Evolutionary conservation across 2,113 vertebrate species (phyloP).

Genomic region (Sander vitreus): DNA sequence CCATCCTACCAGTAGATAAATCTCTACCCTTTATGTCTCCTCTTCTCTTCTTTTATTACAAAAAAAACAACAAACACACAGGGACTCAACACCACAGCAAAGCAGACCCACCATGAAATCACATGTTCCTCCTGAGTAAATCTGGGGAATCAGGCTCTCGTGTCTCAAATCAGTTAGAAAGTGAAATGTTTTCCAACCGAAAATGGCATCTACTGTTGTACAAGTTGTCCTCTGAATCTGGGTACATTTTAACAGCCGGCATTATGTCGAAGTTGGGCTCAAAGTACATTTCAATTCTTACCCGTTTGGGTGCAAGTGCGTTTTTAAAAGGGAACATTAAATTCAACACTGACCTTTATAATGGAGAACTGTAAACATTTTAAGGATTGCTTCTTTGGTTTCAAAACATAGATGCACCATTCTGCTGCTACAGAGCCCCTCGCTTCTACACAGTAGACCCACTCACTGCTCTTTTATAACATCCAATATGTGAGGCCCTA

Average conservation of each 20-base stretch:
- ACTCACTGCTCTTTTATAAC: slow-evolving; percentile 13
- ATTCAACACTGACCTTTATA: neutral
- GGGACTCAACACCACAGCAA: slow-evolving; percentile 23
- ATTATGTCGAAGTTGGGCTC: neutral
- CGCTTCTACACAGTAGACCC: slow-evolving; percentile 1
- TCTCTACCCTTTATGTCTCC: neutral
- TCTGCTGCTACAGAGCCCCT: neutral
- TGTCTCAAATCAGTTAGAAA: slow-evolving; percentile 38
- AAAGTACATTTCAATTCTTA: neutral
- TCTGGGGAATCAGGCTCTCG: slow-evolving; percentile 27
- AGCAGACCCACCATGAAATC: slow-evolving; percentile 27
- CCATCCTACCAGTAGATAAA: slow-evolving; percentile 21
- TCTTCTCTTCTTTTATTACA: slow-evolving; percentile 19
- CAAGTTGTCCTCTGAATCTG: slow-evolving; percentile 6
- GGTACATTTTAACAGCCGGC: neutral
- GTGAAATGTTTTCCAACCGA: slow-evolving; percentile 29
- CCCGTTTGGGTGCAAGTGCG: neutral
- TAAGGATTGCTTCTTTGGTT: slow-evolving; percentile 18
- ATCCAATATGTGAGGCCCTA: neutral
- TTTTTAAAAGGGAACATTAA: slow-evolving; percentile 3
- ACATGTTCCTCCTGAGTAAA: slow-evolving; percentile 37
- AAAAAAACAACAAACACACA: slow-evolving; percentile 51
- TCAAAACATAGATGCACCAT: slow-evolving; percentile 1
- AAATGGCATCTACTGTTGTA: slow-evolving; percentile 23
- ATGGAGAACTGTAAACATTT: slow-evolving; percentile 8